phyloP scores from a whole-genome alignment of 2,888 invertebrate species.

The Microctonus hyperodae region DNA sequence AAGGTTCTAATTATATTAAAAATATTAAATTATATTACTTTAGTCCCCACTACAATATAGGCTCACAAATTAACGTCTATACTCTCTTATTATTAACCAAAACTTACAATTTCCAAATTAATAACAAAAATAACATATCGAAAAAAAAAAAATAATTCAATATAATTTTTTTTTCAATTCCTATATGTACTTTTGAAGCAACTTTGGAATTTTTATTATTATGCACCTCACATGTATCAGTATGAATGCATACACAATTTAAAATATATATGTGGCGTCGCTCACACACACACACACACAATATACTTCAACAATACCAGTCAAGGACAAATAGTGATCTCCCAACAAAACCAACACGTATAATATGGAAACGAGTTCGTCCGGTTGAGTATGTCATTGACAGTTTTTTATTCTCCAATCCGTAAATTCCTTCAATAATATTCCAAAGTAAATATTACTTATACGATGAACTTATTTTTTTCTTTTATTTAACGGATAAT shows the following conservation, averaged over 20 bases:
- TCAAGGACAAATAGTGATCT: not conserved
- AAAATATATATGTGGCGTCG: slow-evolving; percentile 3
- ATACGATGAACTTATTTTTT: no score
- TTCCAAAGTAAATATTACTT: not conserved
- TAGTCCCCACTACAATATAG: not conserved
- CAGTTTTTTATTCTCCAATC: not conserved
- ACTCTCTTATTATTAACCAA: no score
- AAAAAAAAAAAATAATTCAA: no score
- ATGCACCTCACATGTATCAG: not conserved
- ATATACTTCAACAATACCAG: not conserved
- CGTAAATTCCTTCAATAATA: not conserved
- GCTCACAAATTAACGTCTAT: not conserved
- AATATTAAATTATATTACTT: not conserved
- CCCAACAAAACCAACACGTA: not conserved
- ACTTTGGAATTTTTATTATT: no score
- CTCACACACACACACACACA: not conserved
- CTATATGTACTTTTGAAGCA: no score
- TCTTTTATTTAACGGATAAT: no score
- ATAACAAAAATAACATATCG: not conserved
- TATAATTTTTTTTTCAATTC: no score
- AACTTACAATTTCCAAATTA: not conserved
- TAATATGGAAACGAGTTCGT: not conserved
- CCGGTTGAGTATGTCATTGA: not conserved
- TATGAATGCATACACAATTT: not conserved
- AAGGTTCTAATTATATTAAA: not conserved